Evolutionary conservation across 2,888 invertebrate species (phyloP).

Genomic region (Pecten maximus): DNA sequence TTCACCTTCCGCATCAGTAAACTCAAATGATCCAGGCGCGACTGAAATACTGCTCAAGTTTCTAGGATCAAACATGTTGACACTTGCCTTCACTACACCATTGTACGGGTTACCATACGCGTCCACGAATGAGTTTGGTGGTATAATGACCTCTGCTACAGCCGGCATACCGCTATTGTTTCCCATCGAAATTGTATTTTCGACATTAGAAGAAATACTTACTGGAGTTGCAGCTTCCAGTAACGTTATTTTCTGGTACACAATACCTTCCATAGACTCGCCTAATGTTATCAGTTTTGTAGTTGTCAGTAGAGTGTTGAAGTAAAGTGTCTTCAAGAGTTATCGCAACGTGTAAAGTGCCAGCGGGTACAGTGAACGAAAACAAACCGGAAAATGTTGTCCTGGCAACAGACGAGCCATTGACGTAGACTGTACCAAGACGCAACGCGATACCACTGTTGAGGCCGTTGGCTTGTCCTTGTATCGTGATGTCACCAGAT

Average conservation of each 20-base stretch:
- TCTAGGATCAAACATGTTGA: background rate
- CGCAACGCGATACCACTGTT: background rate
- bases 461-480: background rate
- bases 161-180: background rate
- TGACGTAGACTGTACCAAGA: background rate
- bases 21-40: background rate
- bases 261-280: background rate
- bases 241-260: background rate
- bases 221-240: background rate
- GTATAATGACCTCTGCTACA: background rate
- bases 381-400: background rate
- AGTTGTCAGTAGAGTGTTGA: background rate
- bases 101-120: background rate
- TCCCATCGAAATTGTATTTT: background rate
- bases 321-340: background rate
- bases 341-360: background rate
- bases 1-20: background rate
- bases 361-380: background rate
- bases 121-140: background rate
- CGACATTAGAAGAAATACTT: background rate
- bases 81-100: background rate
- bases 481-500: background rate
- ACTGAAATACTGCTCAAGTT: background rate
- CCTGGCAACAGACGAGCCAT: background rate
- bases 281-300: background rate